These are phyloP conservation scores for Australoheros facetus DNA, from an alignment of 2,797 vertebrate genomes.

Conservation along the genomic window DNA sequence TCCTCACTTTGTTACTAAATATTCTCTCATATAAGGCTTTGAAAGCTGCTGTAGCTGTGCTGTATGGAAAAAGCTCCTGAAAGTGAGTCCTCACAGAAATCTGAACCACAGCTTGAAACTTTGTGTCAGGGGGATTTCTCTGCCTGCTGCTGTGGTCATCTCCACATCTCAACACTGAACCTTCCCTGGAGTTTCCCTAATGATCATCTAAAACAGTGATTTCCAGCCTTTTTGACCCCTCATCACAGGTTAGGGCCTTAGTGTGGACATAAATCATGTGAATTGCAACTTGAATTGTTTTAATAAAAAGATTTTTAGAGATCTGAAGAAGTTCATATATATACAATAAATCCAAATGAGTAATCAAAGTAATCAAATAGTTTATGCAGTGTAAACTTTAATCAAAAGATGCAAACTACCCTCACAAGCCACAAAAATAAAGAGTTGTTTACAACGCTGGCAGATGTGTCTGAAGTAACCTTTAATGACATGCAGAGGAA, in stretches of 20 bases:
- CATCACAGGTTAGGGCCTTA: not conserved
- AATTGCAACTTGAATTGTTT: not conserved
- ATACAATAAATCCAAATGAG: not conserved
- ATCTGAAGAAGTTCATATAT: not conserved
- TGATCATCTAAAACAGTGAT: not conserved
- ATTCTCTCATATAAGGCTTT: constrained; percentile 13
- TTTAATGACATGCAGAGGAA: not conserved
- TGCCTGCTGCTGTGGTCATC: not conserved
- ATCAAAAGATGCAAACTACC: too few species aligned
- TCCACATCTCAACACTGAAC: constrained; percentile 1
- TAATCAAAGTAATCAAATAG: not conserved
- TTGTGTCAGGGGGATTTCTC: constrained; percentile 1
- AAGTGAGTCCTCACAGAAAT: constrained; percentile 26
- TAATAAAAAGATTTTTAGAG: not conserved
- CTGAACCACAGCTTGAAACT: not conserved
- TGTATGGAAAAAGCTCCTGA: constrained; percentile 20
- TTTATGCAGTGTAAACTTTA: not conserved
- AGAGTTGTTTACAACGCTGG: not conserved
- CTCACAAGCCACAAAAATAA: not conserved
- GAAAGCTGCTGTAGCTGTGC: not conserved
- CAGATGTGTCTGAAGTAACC: constrained; percentile 16
- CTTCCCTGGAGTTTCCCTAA: not conserved
- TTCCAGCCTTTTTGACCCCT: not conserved
- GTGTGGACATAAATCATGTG: not conserved
- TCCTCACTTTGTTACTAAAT: constrained; percentile 47